Evolutionary conservation across 2,888 invertebrate species (phyloP), one percentile per base, ranked within the genome.

Genomic region (Lissonota sp.): DNA sequence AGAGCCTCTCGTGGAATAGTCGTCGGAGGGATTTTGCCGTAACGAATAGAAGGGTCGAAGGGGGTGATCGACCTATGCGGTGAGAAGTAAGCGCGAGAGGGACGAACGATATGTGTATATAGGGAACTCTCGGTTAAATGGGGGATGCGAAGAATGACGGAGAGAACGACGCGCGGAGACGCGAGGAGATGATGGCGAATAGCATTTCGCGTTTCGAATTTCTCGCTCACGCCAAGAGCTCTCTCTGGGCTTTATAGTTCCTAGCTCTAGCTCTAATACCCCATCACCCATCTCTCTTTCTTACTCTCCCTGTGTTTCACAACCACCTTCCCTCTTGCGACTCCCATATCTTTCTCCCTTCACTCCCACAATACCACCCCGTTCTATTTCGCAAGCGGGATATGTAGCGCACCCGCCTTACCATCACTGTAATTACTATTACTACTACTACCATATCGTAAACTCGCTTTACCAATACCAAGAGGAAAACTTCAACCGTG

Each of bases 141-240:
- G 53, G 60, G 70, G 71, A 39, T 6, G 66, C 26, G 67, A 73
- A 66, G 77, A 51, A 60, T 76, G 74, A 79, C 76, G 70, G 66
- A 76, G 81, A 74, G 69, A 77, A 10, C 44, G 6, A 44, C 10
- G 44, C 6, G 14, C 12, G 53, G 14, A 73, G 62, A 60, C 16
- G 70, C 51, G 63, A 58, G 64, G 62, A 80, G 49, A 40, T 49
- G 49, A 26, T 6, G 53, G 74, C 57, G 67, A 63, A 14, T 53
- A 44, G 69, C 69, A 72, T 69, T 72, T 64, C 44, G 53, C 58
- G 39, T 74, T 66, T 66, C 73, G 60, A 70, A 51, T 69, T 74
- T 69, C 57, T 75, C 70, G 40, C 69, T 64, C 69, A 74, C 58
- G 7, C 26, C 26, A 26, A 26, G 26, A 74, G 58, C 6, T 67